Evolutionary conservation across 2,113 vertebrate genomes (phyloP).

Genomic region (Cyanocitta stelleri): DNA sequence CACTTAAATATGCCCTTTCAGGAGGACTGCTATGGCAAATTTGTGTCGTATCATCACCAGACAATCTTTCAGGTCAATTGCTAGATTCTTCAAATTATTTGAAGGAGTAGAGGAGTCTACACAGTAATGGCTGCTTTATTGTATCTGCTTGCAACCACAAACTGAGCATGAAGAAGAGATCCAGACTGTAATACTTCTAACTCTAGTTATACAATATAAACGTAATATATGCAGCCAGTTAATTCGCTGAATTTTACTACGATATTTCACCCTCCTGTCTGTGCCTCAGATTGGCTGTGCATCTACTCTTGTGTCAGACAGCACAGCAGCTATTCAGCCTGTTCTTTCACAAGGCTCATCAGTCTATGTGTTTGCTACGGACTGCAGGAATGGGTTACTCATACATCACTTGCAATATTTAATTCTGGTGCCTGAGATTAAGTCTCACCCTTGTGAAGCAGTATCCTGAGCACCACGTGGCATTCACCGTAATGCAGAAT

Average conservation of each 20-base stretch:
- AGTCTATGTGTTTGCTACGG: fast-evolving
- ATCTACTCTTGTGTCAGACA: background rate
- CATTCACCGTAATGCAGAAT: constrained; percentile 74
- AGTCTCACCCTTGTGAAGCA: constrained; percentile 81
- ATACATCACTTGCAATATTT: background rate
- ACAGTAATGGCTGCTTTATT: background rate
- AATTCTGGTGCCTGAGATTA: background rate
- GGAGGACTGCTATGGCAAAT: background rate
- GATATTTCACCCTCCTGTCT: background rate
- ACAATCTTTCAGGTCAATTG: background rate
- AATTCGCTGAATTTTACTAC: background rate
- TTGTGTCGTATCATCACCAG: background rate
- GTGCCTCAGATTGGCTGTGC: background rate
- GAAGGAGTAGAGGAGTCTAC: background rate
- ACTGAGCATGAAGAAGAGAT: background rate
- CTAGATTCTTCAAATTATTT: background rate
- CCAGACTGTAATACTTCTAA: background rate
- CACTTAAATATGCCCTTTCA: background rate
- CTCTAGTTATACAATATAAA: background rate
- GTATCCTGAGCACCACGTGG: constrained; percentile 83
- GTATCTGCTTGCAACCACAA: background rate
- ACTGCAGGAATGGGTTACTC: background rate
- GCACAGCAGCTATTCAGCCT: background rate
- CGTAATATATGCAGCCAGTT: background rate
- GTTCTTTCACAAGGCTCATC: background rate